Evolutionary conservation across 2,888 invertebrate species (phyloP), one percentile per base, ranked within the genome.

Genomic region (Lepidocyrtoides sp.): DNA sequence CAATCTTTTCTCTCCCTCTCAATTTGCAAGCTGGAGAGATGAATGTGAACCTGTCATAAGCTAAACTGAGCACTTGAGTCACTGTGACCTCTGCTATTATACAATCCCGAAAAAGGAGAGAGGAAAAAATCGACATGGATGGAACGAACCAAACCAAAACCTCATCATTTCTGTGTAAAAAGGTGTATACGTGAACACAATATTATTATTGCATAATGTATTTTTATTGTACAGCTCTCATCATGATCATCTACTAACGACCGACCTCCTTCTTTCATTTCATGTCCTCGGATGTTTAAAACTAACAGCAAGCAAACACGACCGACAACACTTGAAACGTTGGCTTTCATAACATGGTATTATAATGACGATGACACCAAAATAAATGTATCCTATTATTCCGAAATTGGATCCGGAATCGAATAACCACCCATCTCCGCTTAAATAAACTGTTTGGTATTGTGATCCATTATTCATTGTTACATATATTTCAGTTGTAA

Each of bases 21-120:
- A 72, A 72, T 20, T 72, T 41, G 44, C 7, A 8, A 20, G 23
- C n/a, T n/a, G n/a, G n/a, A n/a, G 41, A 44, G 44, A 72, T 20
- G 72, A 72, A 41, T 72, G 41, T 41, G 23, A 60, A 82, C 66
- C 83, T 83, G 83, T 83, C 83, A 20, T 72, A 72, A 51, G 7
- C 44, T 54, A 41, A n/a, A 85, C 85, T 85, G 85, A 85, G 54
- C 51, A 85, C 72, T 72, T 85, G 69, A 72, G 72, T 72, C 41
- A 54, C 32, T 85, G 72, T 85, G 85, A 85, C 85, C 85, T 72
- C 72, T 72, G 8, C 14, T 85, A 69, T 85, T 85, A 85, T 72
- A 63, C 66, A 14, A n/a, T n/a, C n/a, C n/a, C n/a, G n/a, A 41
- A 82, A 7, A 2, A 1, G 14, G 23, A 41, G 12, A 7, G 3